Percentiles rank a stretch among this genome's conserved stretches.
These are phyloP conservation scores for Esperia sulphurella DNA, from an alignment of 2,888 invertebrate species.

Conservation along the genomic window DNA sequence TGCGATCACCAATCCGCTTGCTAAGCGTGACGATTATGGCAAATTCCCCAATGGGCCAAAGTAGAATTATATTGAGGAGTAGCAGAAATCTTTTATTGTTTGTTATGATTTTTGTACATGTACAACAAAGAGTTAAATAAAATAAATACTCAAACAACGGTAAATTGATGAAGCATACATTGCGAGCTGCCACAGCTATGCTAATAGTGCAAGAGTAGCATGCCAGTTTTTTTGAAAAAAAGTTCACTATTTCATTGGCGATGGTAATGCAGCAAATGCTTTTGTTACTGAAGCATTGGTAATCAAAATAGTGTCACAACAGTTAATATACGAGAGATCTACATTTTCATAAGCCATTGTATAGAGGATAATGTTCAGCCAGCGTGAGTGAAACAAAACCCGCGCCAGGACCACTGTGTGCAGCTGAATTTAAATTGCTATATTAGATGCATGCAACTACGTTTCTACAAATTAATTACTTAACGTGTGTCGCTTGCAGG, in stretches of 20 bases:
- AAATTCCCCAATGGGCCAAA: no score
- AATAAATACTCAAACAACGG: no score
- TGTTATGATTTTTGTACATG: no score
- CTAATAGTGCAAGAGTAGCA: not conserved
- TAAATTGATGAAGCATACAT: no score
- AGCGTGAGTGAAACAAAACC: conserved; percentile 35
- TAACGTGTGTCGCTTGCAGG: conserved; percentile 24
- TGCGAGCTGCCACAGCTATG: no score
- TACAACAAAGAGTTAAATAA: no score
- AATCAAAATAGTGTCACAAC: not conserved
- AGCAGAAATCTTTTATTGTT: no score
- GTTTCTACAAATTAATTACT: conserved; percentile 44
- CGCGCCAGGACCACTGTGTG: conserved; percentile 26
- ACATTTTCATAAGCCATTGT: conserved; percentile 32
- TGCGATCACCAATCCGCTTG: no score
- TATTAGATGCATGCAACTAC: conserved; percentile 48
- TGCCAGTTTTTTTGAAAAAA: no score
- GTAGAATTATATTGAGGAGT: no score
- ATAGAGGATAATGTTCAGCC: conserved; percentile 23
- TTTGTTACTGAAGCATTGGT: conserved; percentile 1
- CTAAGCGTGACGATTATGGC: no score
- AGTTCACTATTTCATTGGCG: no score
- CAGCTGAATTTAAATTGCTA: conserved; percentile 48
- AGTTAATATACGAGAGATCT: conserved; percentile 19
- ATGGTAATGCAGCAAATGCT: not conserved